Base-by-base conservation (phyloP, 2,797 vertebrate species). In the Chromobotia macracanthus region DNA sequence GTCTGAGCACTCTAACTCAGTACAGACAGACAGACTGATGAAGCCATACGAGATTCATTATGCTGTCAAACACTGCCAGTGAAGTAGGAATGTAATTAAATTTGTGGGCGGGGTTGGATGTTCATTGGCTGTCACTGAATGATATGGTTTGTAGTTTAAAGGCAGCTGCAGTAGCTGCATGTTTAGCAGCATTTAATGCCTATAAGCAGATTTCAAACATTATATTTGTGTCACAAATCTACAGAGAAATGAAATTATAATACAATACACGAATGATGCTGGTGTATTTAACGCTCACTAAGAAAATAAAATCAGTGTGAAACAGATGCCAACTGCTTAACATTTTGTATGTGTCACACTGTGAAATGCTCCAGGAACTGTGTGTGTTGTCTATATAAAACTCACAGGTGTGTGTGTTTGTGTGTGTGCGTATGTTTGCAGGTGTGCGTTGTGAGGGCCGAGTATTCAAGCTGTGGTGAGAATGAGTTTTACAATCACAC, bases 401-500 rank as follows among this genome's bases (percentile, higher is more conserved):
- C 19, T 46, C 64, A 46, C 25, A 28, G 41, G 53, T 58, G 60
- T 86, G 63, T 80, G 61, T 84, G 71, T 78, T 31, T 80, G 15
- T 70, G 15, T 80, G 73, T 71, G 61, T 84, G 71, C 75, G 31
- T 80, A 12, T 70, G 15, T 80, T 70, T 71, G n/a, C 89, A 98
- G 97, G 94, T 94, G 75, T 94, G 90, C 91, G 92, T 92, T 1
- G 92, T 92, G 28, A 88, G 89, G 0, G 95, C 96, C 0, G 97
- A 98, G 87, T 95, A 98, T 79, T 94, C 94, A 82, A 96, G 89
- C 90, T 99, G 97, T 11, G 96, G 97, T 0, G 97, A 99, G 90
- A 97, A 97, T 0, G 96, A 99, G 74, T 99, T 97, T 91, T 96
- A 96, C 89, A 98, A 99, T 89, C 95, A 97, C 89, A 99, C 96